These are phyloP conservation scores for Albula goreensis DNA, from an alignment of 2,113 vertebrate species.

Conservation along the genomic window DNA sequence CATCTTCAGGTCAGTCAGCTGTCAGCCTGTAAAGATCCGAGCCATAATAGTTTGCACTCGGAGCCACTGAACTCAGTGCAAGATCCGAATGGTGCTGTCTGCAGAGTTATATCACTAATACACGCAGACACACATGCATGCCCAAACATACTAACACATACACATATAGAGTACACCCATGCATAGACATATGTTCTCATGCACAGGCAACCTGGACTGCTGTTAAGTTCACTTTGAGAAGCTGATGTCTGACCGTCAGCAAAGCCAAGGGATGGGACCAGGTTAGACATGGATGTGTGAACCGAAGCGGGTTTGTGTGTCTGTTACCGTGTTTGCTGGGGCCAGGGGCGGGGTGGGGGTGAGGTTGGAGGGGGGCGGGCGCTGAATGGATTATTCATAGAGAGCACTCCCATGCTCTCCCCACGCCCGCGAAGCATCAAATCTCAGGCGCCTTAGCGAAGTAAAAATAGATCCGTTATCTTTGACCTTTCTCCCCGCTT, in stretches of 20 bases:
- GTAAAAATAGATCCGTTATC: constrained; percentile 35
- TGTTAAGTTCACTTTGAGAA: not conserved
- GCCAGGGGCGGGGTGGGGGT: too few species aligned
- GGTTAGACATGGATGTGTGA: not conserved
- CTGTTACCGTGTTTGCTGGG: not conserved
- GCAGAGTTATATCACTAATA: not conserved
- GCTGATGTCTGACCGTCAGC: not conserved
- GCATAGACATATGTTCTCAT: too few species aligned
- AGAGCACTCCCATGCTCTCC: constrained; percentile 8
- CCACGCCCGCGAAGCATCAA: constrained; percentile 35
- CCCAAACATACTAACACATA: not conserved
- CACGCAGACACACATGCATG: not conserved
- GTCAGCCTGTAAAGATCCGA: not conserved
- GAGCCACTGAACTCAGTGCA: not conserved
- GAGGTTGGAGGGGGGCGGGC: not conserved
- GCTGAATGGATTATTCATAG: constrained; percentile 31
- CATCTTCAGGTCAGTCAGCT: not conserved
- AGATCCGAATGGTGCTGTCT: not conserved
- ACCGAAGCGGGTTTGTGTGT: not conserved
- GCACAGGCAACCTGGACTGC: not conserved
- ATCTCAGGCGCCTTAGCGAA: constrained; percentile 17
- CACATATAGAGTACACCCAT: not conserved
- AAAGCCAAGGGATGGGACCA: not conserved
- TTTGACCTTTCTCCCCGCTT: constrained; percentile 9
- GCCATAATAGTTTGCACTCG: not conserved